Base-by-base conservation (phyloP, 2,113 vertebrate genomes). In the Phylloscopus trochilus region DNA sequence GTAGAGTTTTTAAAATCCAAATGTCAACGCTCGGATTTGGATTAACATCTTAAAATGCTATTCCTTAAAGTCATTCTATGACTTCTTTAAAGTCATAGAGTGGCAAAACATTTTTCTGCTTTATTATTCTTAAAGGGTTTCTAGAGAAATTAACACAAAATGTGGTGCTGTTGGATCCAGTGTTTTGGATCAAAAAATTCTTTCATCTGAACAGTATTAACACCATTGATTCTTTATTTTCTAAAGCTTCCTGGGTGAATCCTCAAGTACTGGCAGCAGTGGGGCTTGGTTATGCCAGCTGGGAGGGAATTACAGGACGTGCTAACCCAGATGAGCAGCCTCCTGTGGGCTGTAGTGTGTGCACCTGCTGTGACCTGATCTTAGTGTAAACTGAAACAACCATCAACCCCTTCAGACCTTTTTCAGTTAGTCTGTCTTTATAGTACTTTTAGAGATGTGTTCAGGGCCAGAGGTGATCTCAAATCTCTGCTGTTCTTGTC, bases 311-410 rank as follows among this genome's bases (percentile, higher is more conserved):
- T 52, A 24, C 26, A 47, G 15, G 27, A 39, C 0, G 0, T 31
- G 11, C 14, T 81, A 53, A n/a, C 8, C 24, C 4, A 4, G 21
- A 4, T 0, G 0, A 80, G 46, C 51, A 77, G 30, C 10, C 4
- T n/a, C 12, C 28, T 23, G 7, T 16, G 56, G 31, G 23, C 37
- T 74, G 10, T 27, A 28, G 12, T 15, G 13, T 69, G 28, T 44
- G 33, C 12, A 66, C 17, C n/a, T 28, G 20, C 37, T 51, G 60
- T 41, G 43, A 41, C n/a, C 9, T 16, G 35, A 11, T 46, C 14
- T 49, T 46, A 35, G 35, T 1, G 33, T 70, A 35, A 74, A 72
- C 13, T 59, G 44, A 75, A 75, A 53, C 16, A 44, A 49, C 6
- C 46, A 53, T 7, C 9, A 15, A 59, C 4, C 3, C 15, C 30